Percentiles rank a stretch among this genome's conserved stretches.
These are phyloP conservation scores for Hydrolagus affinis DNA, from an alignment of 2,113 vertebrate genomes.

Conservation along the genomic window DNA sequence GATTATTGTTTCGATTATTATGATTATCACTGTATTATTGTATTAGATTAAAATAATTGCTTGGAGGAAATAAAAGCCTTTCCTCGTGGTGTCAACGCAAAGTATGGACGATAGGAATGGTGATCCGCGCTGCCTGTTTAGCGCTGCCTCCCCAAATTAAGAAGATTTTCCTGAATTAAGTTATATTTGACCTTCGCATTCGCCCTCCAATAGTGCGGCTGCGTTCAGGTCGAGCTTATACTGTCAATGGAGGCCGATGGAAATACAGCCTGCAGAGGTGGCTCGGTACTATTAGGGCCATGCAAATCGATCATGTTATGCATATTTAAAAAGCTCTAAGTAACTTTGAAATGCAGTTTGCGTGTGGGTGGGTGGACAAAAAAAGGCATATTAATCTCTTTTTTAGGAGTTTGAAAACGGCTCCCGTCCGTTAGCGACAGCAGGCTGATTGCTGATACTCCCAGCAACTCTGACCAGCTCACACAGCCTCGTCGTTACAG, in stretches of 20 bases:
- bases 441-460: slow-evolving; percentile 11
- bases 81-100: neutral
- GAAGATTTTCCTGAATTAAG: neutral
- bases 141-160: neutral
- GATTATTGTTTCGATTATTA: too few species aligned
- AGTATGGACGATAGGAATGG: neutral
- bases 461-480: slow-evolving; percentile 16
- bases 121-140: neutral
- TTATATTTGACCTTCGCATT: slow-evolving; percentile 19
- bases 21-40: too few species aligned
- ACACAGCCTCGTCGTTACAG: slow-evolving; percentile 15
- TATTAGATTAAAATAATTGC: too few species aligned
- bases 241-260: slow-evolving; percentile 14
- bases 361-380: slow-evolving; percentile 31
- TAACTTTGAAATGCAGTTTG: slow-evolving; percentile 25
- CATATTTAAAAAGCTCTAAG: slow-evolving; percentile 25
- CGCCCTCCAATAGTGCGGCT: slow-evolving; percentile 2
- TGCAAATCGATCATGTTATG: slow-evolving; percentile 27
- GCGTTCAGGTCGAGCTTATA: neutral
- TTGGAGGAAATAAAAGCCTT: too few species aligned
- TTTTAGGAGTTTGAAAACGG: slow-evolving; percentile 28
- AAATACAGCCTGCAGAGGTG: slow-evolving; percentile 1
- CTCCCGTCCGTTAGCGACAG: neutral
- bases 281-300: slow-evolving; percentile 11
- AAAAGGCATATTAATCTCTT: slow-evolving; percentile 28